Conservation (phyloP, 2,888 invertebrate genomes). For the Iphiclides podalirius region DNA sequence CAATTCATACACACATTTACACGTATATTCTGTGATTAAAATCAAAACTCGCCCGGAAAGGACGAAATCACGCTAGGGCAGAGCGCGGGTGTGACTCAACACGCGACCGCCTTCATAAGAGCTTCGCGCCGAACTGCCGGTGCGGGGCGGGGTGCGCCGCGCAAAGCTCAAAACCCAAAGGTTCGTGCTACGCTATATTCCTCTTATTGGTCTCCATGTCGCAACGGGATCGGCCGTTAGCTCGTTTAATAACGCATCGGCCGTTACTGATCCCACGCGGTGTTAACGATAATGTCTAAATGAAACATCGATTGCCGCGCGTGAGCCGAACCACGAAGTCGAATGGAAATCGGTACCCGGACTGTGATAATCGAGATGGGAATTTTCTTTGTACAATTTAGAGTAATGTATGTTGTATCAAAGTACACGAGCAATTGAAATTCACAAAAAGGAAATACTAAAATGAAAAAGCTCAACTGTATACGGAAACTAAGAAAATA, state of each 20-base stretch:
- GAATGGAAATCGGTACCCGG: no score
- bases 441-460: no score
- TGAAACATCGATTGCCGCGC: conserved; percentile 12
- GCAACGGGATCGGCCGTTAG: conserved; percentile 14
- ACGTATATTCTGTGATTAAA: no score
- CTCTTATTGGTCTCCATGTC: conserved; percentile 16
- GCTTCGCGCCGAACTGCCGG: conserved; percentile 3
- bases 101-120: conserved; percentile 1
- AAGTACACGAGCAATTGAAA: no score
- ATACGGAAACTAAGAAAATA: no score
- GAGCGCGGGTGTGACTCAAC: neutral
- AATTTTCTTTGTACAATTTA: no score
- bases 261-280: conserved; percentile 14
- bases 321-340: neutral
- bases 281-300: conserved; percentile 16
- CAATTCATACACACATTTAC: neutral
- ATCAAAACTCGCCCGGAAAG: no score
- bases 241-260: conserved; percentile 10
- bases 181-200: conserved; percentile 6
- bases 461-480: no score
- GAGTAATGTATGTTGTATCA: no score
- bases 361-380: no score
- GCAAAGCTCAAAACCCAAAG: conserved; percentile 15
- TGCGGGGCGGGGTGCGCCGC: conserved; percentile 8
- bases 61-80: neutral